A percentile compares a stretch with the other conserved stretches of the same genome.
These are phyloP conservation scores for Corella eumyota DNA, from an alignment of 23 tunicate species.

Conservation along the genomic window DNA sequence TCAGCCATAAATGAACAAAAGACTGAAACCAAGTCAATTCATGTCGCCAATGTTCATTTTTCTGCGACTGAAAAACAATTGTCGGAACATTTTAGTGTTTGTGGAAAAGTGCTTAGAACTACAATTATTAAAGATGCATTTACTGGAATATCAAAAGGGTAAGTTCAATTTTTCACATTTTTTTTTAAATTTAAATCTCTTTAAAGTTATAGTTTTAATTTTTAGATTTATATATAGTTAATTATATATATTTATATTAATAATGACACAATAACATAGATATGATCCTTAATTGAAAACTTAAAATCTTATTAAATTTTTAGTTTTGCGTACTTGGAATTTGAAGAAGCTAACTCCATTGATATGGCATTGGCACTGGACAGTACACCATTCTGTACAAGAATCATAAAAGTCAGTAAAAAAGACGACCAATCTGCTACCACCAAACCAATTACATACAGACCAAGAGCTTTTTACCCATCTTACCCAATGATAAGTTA, in stretches of 20 bases:
- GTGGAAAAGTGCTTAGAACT: conserved; percentile 59
- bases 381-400: conserved; percentile 44
- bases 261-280: too few species aligned
- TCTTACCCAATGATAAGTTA: neutral
- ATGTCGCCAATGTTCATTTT: conserved; percentile 74
- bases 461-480: neutral
- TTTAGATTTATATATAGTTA: too few species aligned
- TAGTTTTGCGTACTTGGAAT: conserved; percentile 78
- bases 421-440: conserved; percentile 14
- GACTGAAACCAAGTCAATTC: conserved; percentile 29
- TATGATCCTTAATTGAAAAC: too few species aligned
- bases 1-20: neutral
- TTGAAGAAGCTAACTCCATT: conserved; percentile 58
- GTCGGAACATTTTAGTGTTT: conserved; percentile 79
- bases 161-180: conserved; percentile 5
- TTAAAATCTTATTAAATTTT: too few species aligned
- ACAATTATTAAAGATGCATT: conserved; percentile 72
- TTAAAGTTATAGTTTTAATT: too few species aligned
- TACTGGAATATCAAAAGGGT: conserved; percentile 94
- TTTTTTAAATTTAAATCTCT: too few species aligned
- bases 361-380: conserved; percentile 68
- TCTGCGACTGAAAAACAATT: conserved; percentile 85
- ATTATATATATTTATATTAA: too few species aligned
- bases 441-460: neutral
- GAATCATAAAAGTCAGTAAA: conserved; percentile 42